Conservation (phyloP, 35 echinoderm and acorn worm species). For the Holothuria glaberrima region DNA sequence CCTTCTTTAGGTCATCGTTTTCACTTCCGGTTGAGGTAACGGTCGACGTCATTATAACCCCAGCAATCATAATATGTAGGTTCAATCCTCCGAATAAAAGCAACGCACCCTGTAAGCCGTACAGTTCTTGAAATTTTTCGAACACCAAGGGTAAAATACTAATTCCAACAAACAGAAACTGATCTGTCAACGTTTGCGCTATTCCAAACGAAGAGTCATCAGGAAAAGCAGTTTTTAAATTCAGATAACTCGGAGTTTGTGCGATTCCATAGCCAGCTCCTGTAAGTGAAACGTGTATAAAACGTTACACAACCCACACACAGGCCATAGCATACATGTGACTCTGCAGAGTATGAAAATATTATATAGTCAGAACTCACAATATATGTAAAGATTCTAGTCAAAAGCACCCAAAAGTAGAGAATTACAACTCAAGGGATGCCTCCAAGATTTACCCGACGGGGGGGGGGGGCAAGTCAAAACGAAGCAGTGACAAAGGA, state of each 20-base stretch:
- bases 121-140: neutral
- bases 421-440: too few relatives aligned
- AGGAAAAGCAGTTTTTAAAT: neutral
- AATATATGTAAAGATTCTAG: too few relatives aligned
- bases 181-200: neutral
- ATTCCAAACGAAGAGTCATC: slow-evolving; percentile 9
- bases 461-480: too few relatives aligned
- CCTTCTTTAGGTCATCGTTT: too few relatives aligned
- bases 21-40: too few relatives aligned
- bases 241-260: neutral
- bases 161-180: neutral
- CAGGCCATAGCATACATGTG: too few relatives aligned
- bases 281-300: neutral
- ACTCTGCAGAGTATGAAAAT: too few relatives aligned
- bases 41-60: neutral
- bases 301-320: neutral
- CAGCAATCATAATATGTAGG: slow-evolving; percentile 9
- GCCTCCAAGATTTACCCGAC: too few relatives aligned
- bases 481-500: too few relatives aligned
- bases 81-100: slow-evolving; percentile 21
- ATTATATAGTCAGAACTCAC: neutral
- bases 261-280: slow-evolving; percentile 17
- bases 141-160: slow-evolving; percentile 18
- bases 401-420: too few relatives aligned
- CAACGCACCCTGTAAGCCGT: slow-evolving; percentile 4